Base-by-base conservation (phyloP, 2,888 invertebrate species). In the Flexamia atlantica region DNA sequence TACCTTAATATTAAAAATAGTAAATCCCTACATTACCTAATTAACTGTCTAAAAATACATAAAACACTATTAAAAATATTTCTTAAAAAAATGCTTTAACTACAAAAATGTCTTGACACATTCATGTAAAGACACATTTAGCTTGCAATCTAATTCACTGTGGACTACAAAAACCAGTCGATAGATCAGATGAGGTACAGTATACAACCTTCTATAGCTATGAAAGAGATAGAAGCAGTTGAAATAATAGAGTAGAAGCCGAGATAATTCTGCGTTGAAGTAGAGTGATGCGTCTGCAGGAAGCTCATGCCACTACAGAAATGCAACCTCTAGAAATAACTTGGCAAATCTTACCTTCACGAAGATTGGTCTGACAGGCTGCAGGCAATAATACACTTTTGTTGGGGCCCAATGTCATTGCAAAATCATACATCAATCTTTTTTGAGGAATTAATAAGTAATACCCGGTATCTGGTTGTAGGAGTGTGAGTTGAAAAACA, bases 181-280 rank as follows among this genome's bases (percentile, higher is more conserved):
- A 57, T 14, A 88, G 85, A 88, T 88, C 86, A 70, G 60, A 64
- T 64, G 85, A 79, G 80, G 85, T 70, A 74, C 88, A 79, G 79
- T 57, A 83, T 81, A 81, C 53, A 83, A 57, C 72, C 50, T 20
- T 57, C 79, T 79, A 79, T 50, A 23, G 46, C 79, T 79, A 57
- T 50, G 53, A n/a, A n/a, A 79, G 28, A 79, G 57, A 76, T 76
- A 28, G 14, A 79, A 79, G 79, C 79, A n/a, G 30, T 32, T 36
- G 50, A 76, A 17, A 57, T 53, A 50, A 57, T 50, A 79, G 50
- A 79, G 79, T 50, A 32, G 79, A 79, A 57, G 79, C 32, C 50
- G 28, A 64, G 64, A 23, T 53, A 53, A 23, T 28, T 14, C 64
- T 64, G 64, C 64, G 28, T 64, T 14, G 64, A 64, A 64, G 53